A percentile compares a stretch with the other conserved stretches of the same genome.
Conservation (phyloP, 2,888 invertebrate genomes). For the Cactoblastis cactorum region DNA sequence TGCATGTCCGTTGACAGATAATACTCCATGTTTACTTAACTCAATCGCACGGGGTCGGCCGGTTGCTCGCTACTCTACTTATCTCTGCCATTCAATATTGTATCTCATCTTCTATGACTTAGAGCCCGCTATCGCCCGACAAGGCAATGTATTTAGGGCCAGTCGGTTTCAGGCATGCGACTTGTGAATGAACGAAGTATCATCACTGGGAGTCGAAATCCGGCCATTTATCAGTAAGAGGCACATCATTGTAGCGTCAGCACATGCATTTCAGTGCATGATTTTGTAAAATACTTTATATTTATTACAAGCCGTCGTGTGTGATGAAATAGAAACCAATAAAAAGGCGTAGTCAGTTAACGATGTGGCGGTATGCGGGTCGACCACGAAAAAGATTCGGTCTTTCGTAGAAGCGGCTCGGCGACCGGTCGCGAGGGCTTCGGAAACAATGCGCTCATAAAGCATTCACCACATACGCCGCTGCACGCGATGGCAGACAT, state of each 20-base stretch:
- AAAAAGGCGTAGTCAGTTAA: slow-evolving; percentile 45
- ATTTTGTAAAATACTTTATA: not conserved
- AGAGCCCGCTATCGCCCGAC: slow-evolving; percentile 56
- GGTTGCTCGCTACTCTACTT: slow-evolving; percentile 41
- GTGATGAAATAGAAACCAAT: slow-evolving; percentile 26
- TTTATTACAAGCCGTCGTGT: not conserved
- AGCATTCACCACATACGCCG: slow-evolving; percentile 64
- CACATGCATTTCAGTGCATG: slow-evolving; percentile 15
- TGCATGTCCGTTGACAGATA: slow-evolving; percentile 77
- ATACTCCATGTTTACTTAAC: slow-evolving; percentile 78
- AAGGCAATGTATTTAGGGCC: slow-evolving; percentile 45
- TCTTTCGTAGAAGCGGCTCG: slow-evolving; percentile 41
- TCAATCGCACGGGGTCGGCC: slow-evolving; percentile 69
- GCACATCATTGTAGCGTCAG: slow-evolving; percentile 43
- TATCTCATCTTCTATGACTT: slow-evolving; percentile 38
- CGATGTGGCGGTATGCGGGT: slow-evolving; percentile 62
- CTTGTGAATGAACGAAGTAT: slow-evolving; percentile 77
- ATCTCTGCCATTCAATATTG: slow-evolving; percentile 37
- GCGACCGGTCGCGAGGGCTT: slow-evolving; percentile 46
- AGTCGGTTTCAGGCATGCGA: slow-evolving; percentile 43
- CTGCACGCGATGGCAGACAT: slow-evolving; percentile 36
- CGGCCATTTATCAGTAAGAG: slow-evolving; percentile 46
- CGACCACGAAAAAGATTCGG: slow-evolving; percentile 63
- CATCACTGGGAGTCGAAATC: slow-evolving; percentile 68
- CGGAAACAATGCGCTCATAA: slow-evolving; percentile 72